phyloP scores from a whole-genome alignment of 2,113 vertebrate genomes.

The Muscicapa adusta region DNA sequence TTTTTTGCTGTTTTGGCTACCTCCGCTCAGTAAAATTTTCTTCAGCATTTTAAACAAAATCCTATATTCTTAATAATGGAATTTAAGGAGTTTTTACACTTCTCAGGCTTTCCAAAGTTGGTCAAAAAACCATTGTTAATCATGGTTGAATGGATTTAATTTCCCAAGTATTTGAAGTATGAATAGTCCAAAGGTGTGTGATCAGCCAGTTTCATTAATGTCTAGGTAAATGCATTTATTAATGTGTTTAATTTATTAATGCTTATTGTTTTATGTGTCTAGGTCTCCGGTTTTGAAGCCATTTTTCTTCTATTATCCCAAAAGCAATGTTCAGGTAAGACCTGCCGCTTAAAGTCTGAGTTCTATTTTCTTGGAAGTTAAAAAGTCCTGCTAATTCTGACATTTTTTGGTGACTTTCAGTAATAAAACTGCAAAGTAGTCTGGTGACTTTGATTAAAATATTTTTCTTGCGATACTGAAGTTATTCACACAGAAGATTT shows the following conservation, averaged over 20 bases:
- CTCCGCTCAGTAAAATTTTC: not conserved
- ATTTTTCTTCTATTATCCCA: constrained; percentile 84
- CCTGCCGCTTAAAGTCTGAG: not conserved
- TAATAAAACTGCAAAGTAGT: not conserved
- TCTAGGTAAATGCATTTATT: not conserved
- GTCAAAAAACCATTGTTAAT: not conserved
- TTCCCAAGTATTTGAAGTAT: not conserved
- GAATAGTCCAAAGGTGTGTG: not conserved
- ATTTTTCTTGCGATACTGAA: not conserved
- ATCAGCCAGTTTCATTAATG: not conserved
- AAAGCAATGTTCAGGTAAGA: constrained; percentile 68
- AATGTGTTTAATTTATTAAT: no score
- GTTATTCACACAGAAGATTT: not conserved
- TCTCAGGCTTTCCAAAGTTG: not conserved
- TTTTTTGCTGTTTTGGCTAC: not conserved
- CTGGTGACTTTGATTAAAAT: not conserved
- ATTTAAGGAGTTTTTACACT: not conserved
- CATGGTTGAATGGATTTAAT: not conserved
- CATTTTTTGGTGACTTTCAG: not conserved
- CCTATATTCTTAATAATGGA: not conserved
- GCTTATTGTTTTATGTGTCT: not conserved
- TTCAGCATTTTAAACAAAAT: not conserved
- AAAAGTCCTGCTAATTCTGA: not conserved
- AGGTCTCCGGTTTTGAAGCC: constrained; percentile 85
- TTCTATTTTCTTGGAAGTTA: not conserved